Base-by-base conservation (phyloP, 2,113 vertebrate genomes). In the Melospiza georgiana region DNA sequence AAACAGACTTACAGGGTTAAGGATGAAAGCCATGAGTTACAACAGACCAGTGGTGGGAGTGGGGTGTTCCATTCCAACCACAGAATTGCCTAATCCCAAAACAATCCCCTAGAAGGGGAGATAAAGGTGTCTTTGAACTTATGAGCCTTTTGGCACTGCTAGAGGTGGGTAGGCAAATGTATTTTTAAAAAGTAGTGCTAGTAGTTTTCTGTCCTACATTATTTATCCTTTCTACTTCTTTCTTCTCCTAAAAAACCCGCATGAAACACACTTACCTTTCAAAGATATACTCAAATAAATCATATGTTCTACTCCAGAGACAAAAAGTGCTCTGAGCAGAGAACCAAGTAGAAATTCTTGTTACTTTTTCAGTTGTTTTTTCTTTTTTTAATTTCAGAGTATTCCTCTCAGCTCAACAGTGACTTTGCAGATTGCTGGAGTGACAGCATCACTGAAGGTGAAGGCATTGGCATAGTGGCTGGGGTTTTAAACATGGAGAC, bases 71-170 rank as follows among this genome's bases (percentile, higher is more conserved):
- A 62, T 39, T 91, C 58, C 67, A 85, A 39, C 43, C 46, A 59
- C n/a, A 89, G 75, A 79, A 91, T 52, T 12, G 2, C 54, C 73
- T 94, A 96, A 93, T 90, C 63, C 75, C 51, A 66, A 87, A 96
- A 59, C 37, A 86, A 93, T 46, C 33, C 63, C 74, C 72, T 84
- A 51, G 69, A 91, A 79, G 46, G 55, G 51, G 75, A 93, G 90
- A 94, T 91, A 94, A 94, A 80, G 39, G 30, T 67, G 54, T 37
- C 85, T 93, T 77, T 88, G 85, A 95, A 95, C 20, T 88, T 65
- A 48, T 0, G 15, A 88, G 72, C 25, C 28, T 94, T 82, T 87
- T 51, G 61, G n/a, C 37, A 76, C 46, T 88, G 43, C 17, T 41
- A 77, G 71, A 89, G 51, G 43, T 41, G 25, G 57, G 43, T 73